phyloP scores from a whole-genome alignment of 1,140 invertebrate genomes.

The Adelges cooleyi region DNA sequence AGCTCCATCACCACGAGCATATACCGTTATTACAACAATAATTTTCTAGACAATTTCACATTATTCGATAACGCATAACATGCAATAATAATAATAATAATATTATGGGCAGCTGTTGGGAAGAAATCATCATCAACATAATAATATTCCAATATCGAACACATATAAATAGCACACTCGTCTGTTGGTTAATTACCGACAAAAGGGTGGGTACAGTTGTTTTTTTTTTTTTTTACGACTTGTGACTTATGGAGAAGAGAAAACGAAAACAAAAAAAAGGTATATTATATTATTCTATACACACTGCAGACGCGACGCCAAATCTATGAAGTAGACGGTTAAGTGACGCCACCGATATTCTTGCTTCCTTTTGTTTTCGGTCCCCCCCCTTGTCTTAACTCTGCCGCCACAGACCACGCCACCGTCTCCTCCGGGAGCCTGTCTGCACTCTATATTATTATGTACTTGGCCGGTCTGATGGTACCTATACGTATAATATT shows the following conservation, averaged over 20 bases:
- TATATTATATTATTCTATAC: neutral
- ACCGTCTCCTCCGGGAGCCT: slow-evolving; percentile 2
- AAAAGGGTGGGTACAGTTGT: neutral
- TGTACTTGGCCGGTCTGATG: too few species aligned
- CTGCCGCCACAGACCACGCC: too few species aligned
- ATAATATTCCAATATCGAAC: neutral
- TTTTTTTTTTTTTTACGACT: neutral
- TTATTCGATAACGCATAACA: too few species aligned
- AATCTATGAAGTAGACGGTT: neutral
- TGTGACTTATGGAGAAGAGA: neutral
- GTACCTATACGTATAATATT: too few species aligned
- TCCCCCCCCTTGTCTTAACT: too few species aligned
- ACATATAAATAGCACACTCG: neutral
- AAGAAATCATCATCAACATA: neutral
- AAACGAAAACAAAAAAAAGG: neutral
- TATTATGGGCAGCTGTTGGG: neutral
- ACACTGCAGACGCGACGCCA: slow-evolving; percentile 1
- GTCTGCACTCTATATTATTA: neutral
- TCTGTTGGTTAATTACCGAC: neutral
- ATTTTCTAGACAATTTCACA: slow-evolving; percentile 22
- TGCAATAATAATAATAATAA: neutral
- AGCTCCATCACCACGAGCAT: too few species aligned
- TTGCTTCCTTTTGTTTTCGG: neutral
- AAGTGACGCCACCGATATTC: neutral
- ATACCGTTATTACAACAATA: neutral